Conservation (phyloP, 2,113 vertebrate species). For the Calonectris borealis region DNA sequence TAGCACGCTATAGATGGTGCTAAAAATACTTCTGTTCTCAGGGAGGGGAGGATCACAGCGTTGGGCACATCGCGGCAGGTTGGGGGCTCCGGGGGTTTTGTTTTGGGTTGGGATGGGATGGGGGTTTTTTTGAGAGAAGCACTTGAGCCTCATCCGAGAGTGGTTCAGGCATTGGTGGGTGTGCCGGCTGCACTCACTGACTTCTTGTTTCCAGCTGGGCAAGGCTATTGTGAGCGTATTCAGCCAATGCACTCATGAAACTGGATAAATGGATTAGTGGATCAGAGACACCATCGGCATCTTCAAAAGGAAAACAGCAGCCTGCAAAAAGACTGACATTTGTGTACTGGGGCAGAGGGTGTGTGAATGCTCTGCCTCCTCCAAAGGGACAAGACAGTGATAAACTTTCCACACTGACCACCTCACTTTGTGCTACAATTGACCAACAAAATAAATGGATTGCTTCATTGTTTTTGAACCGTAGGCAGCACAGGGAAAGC, state of each 20-base stretch:
- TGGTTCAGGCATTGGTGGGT: slow-evolving; percentile 69
- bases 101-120: neutral
- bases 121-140: slow-evolving; percentile 49
- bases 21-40: neutral
- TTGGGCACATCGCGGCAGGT: slow-evolving; percentile 27
- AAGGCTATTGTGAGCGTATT: slow-evolving; percentile 77
- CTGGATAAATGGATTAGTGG: slow-evolving; percentile 86
- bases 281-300: slow-evolving; percentile 80
- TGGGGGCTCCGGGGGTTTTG: neutral
- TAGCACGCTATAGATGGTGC: neutral
- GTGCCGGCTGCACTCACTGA: slow-evolving; percentile 75
- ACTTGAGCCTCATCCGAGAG: slow-evolving; percentile 62
- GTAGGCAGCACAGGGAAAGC: slow-evolving; percentile 78
- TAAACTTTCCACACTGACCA: slow-evolving; percentile 86
- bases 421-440: slow-evolving; percentile 78
- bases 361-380: slow-evolving; percentile 80
- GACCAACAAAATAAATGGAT: slow-evolving; percentile 86
- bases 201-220: slow-evolving; percentile 77
- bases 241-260: slow-evolving; percentile 77
- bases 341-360: slow-evolving; percentile 77
- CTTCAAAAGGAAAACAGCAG: slow-evolving; percentile 82
- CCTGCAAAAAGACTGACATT: slow-evolving; percentile 72
- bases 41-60: neutral
- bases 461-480: slow-evolving; percentile 80
- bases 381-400: slow-evolving; percentile 85